Evolutionary conservation across 2,888 invertebrate species (phyloP).

Genomic region (Thymelicus sylvestris): DNA sequence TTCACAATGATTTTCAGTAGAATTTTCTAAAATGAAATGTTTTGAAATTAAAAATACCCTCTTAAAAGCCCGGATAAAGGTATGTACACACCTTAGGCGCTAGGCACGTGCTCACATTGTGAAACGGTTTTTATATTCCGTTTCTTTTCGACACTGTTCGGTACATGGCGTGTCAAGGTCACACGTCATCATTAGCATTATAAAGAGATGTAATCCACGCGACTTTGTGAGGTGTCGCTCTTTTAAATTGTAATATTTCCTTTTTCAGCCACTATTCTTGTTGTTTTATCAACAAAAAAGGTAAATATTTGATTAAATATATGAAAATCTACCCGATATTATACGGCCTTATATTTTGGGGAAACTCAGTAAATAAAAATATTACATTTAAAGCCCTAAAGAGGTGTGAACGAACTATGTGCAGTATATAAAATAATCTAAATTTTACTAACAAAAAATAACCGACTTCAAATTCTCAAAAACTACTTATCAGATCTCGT

Average conservation of each 20-base stretch:
- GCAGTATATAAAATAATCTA: no score
- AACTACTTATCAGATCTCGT: no score
- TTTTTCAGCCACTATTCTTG: background rate
- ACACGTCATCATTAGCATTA: constrained; percentile 10
- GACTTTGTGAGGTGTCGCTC: background rate
- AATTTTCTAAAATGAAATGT: background rate
- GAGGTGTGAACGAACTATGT: no score
- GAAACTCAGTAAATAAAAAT: no score
- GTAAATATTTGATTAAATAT: no score
- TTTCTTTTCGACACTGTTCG: constrained; percentile 3
- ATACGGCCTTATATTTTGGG: no score
- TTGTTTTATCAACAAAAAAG: background rate
- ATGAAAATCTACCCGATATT: no score
- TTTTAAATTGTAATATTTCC: constrained; percentile 1
- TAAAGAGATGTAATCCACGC: constrained; percentile 12
- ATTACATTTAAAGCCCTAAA: no score
- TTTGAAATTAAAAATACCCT: background rate
- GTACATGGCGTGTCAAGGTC: constrained; percentile 3
- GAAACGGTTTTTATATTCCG: background rate
- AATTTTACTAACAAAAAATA: no score
- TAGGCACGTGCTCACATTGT: background rate
- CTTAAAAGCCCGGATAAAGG: background rate
- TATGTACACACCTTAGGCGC: constrained; percentile 10
- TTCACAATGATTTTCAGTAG: background rate
- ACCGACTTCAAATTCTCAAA: no score